Conservation (phyloP, 2,113 vertebrate genomes). For the Campylorhamphus procurvoides region DNA sequence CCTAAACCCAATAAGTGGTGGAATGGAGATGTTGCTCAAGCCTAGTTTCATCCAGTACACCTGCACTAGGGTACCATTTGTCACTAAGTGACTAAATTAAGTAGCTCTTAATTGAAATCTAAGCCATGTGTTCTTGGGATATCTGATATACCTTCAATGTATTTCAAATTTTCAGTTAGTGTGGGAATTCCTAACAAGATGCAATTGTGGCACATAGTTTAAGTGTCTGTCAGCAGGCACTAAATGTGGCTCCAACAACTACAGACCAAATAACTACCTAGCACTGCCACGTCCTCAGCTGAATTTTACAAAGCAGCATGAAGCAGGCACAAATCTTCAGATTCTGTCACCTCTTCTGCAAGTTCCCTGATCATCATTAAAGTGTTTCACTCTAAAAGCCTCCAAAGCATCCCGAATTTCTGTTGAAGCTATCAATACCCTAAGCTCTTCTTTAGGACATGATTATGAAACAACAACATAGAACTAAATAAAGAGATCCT, state of each 20-base stretch:
- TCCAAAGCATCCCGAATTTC: not conserved
- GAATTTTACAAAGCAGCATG: not conserved
- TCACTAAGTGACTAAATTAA: not conserved
- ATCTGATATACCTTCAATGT: not conserved
- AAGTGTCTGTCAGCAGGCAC: not conserved
- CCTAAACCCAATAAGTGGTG: not conserved
- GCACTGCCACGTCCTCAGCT: not conserved
- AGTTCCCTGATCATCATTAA: not conserved
- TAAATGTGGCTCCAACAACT: not conserved
- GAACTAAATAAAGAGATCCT: not conserved
- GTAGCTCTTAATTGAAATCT: not conserved
- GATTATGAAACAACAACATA: not conserved
- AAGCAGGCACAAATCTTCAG: not conserved
- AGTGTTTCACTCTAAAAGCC: not conserved
- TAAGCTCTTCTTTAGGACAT: not conserved
- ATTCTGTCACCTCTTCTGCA: not conserved
- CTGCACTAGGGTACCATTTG: not conserved
- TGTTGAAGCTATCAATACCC: rapidly evolving
- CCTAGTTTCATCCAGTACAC: not conserved
- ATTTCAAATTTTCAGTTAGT: not conserved
- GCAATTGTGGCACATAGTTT: not conserved
- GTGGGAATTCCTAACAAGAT: not conserved
- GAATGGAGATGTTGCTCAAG: not conserved
- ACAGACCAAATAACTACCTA: not conserved
- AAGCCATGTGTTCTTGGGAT: not conserved